These are phyloP conservation scores for Tipula unca DNA, from an alignment of 2,888 invertebrate genomes.

Conservation along the genomic window DNA sequence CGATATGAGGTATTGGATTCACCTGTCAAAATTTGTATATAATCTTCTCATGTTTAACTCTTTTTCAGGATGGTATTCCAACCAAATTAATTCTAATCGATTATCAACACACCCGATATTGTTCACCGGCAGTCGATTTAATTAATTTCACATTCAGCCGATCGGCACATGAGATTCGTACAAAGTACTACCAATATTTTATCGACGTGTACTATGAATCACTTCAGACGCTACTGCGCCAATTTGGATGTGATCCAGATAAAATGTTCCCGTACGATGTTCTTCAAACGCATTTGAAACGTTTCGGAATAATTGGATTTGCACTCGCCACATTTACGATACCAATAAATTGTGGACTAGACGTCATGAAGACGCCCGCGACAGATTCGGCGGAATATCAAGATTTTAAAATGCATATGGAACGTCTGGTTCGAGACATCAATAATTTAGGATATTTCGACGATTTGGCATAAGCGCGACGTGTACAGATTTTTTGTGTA, in stretches of 20 bases:
- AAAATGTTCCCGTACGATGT: background rate
- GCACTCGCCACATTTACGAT: background rate
- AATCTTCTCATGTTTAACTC: background rate
- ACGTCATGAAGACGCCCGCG: background rate
- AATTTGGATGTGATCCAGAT: background rate
- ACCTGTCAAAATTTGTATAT: background rate
- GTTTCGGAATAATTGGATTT: background rate
- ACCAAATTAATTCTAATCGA: background rate
- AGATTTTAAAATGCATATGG: background rate
- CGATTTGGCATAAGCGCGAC: background rate
- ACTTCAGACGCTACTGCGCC: background rate
- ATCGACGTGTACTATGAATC: background rate
- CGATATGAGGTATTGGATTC: background rate
- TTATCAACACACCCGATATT: background rate
- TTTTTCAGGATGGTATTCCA: background rate
- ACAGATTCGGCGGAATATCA: background rate
- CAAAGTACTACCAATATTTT: background rate
- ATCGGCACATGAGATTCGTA: background rate
- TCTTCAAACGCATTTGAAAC: background rate
- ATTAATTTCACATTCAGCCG: background rate
- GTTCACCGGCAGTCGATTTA: background rate
- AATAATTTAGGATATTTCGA: background rate
- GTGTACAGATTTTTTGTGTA: background rate
- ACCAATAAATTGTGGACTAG: background rate
- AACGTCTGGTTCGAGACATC: background rate